Percentiles rank a stretch among this genome's conserved stretches.
These are phyloP conservation scores for Busseola fusca DNA, from an alignment of 2,888 invertebrate species.

Conservation along the genomic window DNA sequence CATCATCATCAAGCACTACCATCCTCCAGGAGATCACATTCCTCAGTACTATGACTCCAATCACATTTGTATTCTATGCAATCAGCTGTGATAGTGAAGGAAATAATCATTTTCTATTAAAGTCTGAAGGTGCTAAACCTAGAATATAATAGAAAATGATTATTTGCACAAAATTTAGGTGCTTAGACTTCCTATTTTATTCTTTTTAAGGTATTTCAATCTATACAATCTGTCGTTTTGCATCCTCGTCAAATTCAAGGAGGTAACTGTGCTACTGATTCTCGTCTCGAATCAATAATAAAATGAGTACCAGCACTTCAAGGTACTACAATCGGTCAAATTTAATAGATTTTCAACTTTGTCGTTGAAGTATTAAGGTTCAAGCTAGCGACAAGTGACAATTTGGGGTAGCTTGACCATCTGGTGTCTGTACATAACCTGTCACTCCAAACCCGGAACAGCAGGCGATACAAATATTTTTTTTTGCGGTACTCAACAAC, in stretches of 20 bases:
- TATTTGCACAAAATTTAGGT: background rate
- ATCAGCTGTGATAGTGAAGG: no score
- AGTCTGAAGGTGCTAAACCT: background rate
- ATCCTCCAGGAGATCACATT: background rate
- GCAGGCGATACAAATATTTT: background rate
- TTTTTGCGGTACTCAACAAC: background rate
- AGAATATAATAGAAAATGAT: background rate
- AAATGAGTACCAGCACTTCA: no score
- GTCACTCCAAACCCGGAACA: background rate
- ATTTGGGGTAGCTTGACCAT: no score
- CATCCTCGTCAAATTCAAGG: no score
- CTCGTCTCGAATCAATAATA: no score
- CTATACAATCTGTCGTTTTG: background rate
- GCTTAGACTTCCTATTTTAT: background rate
- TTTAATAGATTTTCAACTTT: no score
- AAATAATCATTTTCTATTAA: no score
- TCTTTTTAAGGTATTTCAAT: background rate
- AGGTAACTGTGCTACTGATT: no score
- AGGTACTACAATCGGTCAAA: no score
- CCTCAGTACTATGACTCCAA: background rate
- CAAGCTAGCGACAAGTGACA: no score
- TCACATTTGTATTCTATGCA: background rate
- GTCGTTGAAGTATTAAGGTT: no score
- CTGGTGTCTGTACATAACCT: background rate
- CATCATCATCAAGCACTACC: no score